Evolutionary conservation across 2,113 vertebrate genomes (phyloP).

Genomic region (Megaptera novaeangliae): DNA sequence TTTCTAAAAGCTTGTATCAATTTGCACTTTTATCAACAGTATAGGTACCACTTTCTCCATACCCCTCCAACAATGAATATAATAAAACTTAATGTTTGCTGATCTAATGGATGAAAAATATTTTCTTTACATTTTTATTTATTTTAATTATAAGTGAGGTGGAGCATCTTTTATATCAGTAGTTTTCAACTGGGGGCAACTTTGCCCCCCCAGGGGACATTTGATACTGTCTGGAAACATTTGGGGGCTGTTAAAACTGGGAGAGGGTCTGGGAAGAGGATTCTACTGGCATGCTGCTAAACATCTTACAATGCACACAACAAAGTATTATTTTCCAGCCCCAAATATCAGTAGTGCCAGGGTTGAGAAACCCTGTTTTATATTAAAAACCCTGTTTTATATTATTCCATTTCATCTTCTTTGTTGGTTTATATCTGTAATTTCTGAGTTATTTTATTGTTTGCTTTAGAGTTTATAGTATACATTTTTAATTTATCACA

Average conservation of each 20-base stretch:
- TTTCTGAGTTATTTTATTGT: slow-evolving; percentile 25
- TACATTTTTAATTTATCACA: not conserved
- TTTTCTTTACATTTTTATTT: slow-evolving; percentile 12
- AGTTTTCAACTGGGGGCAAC: not conserved
- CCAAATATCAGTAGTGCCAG: not conserved
- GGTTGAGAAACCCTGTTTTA: not conserved
- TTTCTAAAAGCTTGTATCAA: not conserved
- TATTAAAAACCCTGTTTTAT: not conserved
- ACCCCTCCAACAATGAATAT: not conserved
- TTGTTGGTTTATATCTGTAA: not conserved
- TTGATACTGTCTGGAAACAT: not conserved
- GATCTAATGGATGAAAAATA: not conserved
- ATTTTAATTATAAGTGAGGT: not conserved
- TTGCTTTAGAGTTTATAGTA: slow-evolving; percentile 9
- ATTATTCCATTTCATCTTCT: not conserved
- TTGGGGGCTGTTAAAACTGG: not conserved
- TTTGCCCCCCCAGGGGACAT: not conserved
- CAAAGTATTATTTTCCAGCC: not conserved
- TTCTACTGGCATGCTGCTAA: not conserved
- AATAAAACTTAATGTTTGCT: not conserved
- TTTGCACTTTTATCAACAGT: not conserved
- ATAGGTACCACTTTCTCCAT: not conserved
- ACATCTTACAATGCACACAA: not conserved
- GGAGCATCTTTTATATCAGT: not conserved
- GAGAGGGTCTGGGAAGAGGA: not conserved